These are phyloP conservation scores for Xanthia togata DNA, from an alignment of 2,888 invertebrate genomes.

Conservation along the genomic window DNA sequence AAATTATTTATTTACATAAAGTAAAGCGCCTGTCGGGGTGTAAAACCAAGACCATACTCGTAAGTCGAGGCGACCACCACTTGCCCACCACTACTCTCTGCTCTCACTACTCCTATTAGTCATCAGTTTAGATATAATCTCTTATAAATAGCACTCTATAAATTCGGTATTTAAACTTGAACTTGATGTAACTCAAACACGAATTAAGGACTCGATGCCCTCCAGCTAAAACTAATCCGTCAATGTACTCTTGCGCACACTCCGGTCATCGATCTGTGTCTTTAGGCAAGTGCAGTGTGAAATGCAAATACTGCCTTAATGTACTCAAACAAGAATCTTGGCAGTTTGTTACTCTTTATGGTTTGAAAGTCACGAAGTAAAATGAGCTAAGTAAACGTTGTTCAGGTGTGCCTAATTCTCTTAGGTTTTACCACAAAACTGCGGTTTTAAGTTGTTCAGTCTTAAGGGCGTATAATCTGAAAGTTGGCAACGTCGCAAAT, in stretches of 20 bases:
- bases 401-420: background rate
- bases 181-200: constrained; percentile 8
- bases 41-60: too few relatives aligned
- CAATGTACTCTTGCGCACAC: constrained; percentile 1
- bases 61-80: too few relatives aligned
- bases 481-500: too few relatives aligned
- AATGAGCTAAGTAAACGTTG: constrained; percentile 17
- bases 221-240: too few relatives aligned
- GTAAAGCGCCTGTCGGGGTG: too few relatives aligned
- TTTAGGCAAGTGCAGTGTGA: constrained; percentile 14
- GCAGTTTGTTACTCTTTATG: constrained; percentile 9
- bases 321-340: constrained; percentile 21
- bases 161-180: constrained; percentile 12
- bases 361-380: background rate
- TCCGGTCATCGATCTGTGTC: constrained; percentile 45
- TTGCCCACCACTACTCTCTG: too few relatives aligned
- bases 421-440: background rate
- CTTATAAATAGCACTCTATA: background rate
- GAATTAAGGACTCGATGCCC: too few relatives aligned
- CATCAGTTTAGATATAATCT: too few relatives aligned
- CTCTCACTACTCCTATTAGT: too few relatives aligned
- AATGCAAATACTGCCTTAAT: constrained; percentile 30
- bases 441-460: background rate
- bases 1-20: too few relatives aligned
- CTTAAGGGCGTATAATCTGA: too few relatives aligned